Conservation (phyloP, 2,797 vertebrate species). For the Sebastes jordani region DNA sequence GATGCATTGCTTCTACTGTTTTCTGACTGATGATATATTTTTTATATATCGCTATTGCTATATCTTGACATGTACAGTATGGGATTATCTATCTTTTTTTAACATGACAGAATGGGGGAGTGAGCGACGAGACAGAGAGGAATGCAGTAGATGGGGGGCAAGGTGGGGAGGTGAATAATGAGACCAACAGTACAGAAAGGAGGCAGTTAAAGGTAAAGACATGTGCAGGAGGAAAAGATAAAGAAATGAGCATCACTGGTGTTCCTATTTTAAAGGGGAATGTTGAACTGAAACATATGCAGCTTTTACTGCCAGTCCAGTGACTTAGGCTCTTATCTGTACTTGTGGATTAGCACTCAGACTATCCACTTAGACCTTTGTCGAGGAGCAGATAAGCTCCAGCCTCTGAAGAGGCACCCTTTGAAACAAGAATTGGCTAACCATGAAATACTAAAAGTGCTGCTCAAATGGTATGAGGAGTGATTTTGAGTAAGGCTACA, state of each 20-base stretch:
- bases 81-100: neutral
- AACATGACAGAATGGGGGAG: neutral
- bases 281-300: slow-evolving; percentile 24
- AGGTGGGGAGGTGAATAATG: neutral
- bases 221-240: neutral
- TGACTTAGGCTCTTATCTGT: slow-evolving; percentile 27
- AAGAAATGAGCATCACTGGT: neutral
- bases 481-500: neutral
- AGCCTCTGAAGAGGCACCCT: slow-evolving; percentile 3
- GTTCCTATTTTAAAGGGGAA: neutral
- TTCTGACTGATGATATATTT: neutral
- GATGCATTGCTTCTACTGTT: neutral
- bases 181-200: neutral
- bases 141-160: neutral
- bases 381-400: slow-evolving; percentile 41
- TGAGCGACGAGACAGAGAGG: neutral
- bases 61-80: neutral
- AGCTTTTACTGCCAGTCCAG: slow-evolving; percentile 11
- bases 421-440: slow-evolving; percentile 17
- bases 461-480: neutral
- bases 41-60: neutral
- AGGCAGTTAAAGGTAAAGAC: neutral
- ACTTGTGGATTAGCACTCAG: slow-evolving; percentile 38
- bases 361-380: slow-evolving; percentile 39
- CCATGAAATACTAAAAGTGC: neutral